Evolutionary conservation across 2,113 vertebrate genomes (phyloP).

Genomic region (Alaudala cheleensis): DNA sequence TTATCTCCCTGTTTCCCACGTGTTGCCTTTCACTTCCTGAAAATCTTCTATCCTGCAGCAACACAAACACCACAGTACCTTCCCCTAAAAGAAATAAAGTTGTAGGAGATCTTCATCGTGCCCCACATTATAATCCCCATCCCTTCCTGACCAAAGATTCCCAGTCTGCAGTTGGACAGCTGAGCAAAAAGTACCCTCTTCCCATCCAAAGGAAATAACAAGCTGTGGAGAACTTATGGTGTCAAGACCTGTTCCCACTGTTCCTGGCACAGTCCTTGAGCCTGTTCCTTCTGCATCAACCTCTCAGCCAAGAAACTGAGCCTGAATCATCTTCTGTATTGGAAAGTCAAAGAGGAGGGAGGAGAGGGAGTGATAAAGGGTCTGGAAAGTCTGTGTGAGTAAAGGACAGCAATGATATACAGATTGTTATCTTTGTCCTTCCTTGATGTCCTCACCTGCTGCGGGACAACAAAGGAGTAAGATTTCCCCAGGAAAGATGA

Average conservation of each 20-base stretch:
- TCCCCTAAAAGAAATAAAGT: not conserved
- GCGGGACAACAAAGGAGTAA: not conserved
- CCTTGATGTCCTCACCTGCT: not conserved
- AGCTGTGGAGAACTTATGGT: not conserved
- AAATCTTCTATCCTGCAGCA: not conserved
- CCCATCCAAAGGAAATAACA: not conserved
- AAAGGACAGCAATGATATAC: not conserved
- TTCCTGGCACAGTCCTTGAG: not conserved
- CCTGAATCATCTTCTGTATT: not conserved
- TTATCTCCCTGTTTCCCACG: not conserved
- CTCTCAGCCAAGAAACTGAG: conserved; percentile 5
- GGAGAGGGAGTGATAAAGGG: not conserved
- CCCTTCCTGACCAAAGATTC: not conserved
- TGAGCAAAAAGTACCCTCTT: not conserved
- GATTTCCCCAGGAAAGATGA: not conserved
- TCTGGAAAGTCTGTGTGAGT: not conserved
- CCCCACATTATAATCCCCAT: not conserved
- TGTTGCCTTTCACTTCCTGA: not conserved
- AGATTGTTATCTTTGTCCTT: not conserved
- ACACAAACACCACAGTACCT: not conserved
- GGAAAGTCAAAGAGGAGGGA: not conserved
- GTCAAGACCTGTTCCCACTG: not conserved
- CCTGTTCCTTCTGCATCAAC: conserved; percentile 10
- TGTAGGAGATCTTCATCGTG: not conserved
- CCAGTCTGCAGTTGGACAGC: not conserved